A percentile compares a stretch with the other conserved stretches of the same genome.
phyloP scores from a whole-genome alignment of 2,797 vertebrate genomes.

The Lithobates sylvaticus region DNA sequence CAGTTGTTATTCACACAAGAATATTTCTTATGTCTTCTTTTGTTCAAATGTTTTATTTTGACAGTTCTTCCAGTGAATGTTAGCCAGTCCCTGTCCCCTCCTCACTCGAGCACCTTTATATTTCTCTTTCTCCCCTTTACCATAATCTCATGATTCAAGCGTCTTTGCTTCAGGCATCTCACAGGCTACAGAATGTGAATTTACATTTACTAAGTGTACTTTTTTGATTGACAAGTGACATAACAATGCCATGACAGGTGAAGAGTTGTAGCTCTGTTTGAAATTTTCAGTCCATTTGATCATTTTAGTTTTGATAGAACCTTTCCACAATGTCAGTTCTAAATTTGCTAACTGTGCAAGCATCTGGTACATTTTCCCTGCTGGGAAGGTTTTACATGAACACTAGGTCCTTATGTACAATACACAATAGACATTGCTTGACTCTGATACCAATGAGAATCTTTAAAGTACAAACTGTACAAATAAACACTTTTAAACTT shows the following conservation, averaged over 20 bases:
- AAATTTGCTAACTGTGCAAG: not conserved
- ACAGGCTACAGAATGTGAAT: conserved; percentile 8
- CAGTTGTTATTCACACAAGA: not conserved
- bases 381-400: conserved; percentile 33
- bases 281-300: not conserved
- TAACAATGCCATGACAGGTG: not conserved
- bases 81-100: not conserved
- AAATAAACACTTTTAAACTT: conserved; percentile 3
- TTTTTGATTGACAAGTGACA: conserved; percentile 28
- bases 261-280: not conserved
- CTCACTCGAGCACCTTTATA: not conserved
- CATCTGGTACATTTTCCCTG: conserved; percentile 12
- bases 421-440: conserved; percentile 3
- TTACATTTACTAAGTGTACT: conserved; percentile 1
- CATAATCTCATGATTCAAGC: not conserved
- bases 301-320: conserved; percentile 9
- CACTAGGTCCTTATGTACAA: conserved; percentile 23
- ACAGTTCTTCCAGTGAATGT: not conserved
- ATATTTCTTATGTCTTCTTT: no score
- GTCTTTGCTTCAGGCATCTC: not conserved
- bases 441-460: not conserved
- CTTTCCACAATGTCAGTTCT: conserved; percentile 38
- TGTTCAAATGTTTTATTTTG: not conserved
- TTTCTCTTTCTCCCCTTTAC: not conserved
- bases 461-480: conserved; percentile 5